Conservation (phyloP, 2,888 invertebrate species). For the Blastobasis adustella region DNA sequence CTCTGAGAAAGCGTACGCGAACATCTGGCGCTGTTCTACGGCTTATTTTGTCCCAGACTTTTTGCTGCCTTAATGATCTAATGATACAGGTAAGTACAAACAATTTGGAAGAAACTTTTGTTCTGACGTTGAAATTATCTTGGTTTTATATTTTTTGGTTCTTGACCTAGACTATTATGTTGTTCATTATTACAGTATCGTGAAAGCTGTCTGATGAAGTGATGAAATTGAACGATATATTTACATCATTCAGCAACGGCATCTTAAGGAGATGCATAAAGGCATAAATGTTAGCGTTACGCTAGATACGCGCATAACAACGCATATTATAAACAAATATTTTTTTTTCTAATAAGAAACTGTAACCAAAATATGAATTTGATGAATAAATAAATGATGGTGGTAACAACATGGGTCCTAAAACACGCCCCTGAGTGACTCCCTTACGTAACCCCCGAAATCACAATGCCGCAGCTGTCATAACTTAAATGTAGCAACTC, state of each 20-base stretch:
- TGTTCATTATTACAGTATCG: too few relatives aligned
- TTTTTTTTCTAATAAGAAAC: too few relatives aligned
- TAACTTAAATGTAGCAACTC: conserved; percentile 20
- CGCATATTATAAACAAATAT: too few relatives aligned
- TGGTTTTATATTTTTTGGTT: not conserved
- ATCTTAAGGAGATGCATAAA: too few relatives aligned
- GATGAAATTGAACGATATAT: too few relatives aligned
- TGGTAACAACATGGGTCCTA: not conserved
- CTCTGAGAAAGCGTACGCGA: conserved; percentile 55
- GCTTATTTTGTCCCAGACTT: conserved; percentile 29
- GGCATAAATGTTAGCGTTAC: too few relatives aligned
- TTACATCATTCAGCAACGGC: too few relatives aligned
- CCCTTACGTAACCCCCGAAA: conserved; percentile 6
- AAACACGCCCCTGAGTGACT: conserved; percentile 1
- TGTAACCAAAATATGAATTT: too few relatives aligned
- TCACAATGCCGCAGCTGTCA: conserved; percentile 16
- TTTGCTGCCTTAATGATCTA: conserved; percentile 22
- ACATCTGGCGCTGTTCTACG: conserved; percentile 53
- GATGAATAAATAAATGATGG: too few relatives aligned
- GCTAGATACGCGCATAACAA: too few relatives aligned
- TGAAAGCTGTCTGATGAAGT: too few relatives aligned
- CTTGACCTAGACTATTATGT: not conserved
- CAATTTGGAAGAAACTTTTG: not conserved
- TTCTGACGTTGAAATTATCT: not conserved
- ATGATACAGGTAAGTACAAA: conserved; percentile 6